A percentile compares a stretch with the other conserved stretches of the same genome.
Conservation (phyloP, 1,140 invertebrate species). For the Heliconius hewitsoni region DNA sequence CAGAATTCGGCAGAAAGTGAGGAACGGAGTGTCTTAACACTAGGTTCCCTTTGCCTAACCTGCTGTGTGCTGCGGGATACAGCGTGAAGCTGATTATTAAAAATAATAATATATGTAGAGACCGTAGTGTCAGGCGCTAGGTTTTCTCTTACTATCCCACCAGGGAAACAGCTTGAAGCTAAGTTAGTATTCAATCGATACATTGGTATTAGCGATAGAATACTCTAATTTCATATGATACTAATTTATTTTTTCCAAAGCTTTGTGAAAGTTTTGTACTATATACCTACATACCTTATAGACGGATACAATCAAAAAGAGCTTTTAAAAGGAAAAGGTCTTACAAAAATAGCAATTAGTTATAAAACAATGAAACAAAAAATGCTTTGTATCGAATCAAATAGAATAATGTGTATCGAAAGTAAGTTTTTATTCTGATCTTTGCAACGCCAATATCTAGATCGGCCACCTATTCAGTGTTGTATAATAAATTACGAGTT, state of each 20-base stretch:
- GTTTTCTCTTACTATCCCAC: too few species aligned
- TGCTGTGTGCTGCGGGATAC: too few species aligned
- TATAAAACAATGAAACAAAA: not conserved
- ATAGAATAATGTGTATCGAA: not conserved
- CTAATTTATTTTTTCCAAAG: not conserved
- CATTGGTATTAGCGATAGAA: not conserved
- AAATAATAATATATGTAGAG: too few species aligned
- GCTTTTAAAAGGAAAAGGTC: not conserved
- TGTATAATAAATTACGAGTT: not conserved
- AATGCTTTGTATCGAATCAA: not conserved
- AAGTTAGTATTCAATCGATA: not conserved
- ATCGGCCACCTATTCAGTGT: not conserved
- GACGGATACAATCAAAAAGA: not conserved
- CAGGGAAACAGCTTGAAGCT: too few species aligned
- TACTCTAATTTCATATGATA: not conserved
- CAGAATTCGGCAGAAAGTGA: too few species aligned
- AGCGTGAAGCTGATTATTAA: too few species aligned
- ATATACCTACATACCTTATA: not conserved
- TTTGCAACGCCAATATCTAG: slow-evolving; percentile 3
- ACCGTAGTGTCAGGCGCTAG: too few species aligned
- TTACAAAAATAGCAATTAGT: not conserved
- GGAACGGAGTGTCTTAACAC: too few species aligned
- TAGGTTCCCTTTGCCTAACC: too few species aligned
- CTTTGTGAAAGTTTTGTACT: not conserved
- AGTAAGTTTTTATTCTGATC: not conserved